These are phyloP conservation scores for Rhagonycha lutea DNA, from an alignment of 2,888 invertebrate species.

Conservation along the genomic window DNA sequence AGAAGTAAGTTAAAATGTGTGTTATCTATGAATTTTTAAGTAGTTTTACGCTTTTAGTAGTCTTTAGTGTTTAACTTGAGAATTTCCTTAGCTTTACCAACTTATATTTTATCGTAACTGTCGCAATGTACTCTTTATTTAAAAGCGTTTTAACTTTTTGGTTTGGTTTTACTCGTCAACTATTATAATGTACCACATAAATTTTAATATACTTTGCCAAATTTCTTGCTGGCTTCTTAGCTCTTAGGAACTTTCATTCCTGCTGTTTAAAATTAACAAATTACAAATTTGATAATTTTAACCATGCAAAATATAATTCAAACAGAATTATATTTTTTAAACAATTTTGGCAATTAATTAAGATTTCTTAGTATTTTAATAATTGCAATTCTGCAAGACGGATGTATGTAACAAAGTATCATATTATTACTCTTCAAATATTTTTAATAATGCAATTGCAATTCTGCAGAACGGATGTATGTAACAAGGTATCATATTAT, in stretches of 20 bases:
- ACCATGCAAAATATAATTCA: too few relatives aligned
- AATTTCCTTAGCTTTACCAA: neutral
- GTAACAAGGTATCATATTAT: too few relatives aligned
- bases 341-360: too few relatives aligned
- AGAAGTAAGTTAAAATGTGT: neutral
- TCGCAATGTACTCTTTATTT: neutral
- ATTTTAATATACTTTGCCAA: neutral
- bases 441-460: too few relatives aligned
- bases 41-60: neutral
- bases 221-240: neutral
- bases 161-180: neutral
- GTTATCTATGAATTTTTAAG: neutral
- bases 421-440: too few relatives aligned
- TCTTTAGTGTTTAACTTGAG: neutral
- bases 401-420: too few relatives aligned
- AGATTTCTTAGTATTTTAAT: too few relatives aligned
- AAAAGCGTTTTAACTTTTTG: neutral
- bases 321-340: too few relatives aligned
- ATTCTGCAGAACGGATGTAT: too few relatives aligned
- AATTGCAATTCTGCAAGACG: too few relatives aligned
- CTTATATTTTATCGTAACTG: neutral
- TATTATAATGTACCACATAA: neutral
- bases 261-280: too few relatives aligned
- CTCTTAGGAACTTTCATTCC: neutral
- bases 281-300: too few relatives aligned